Base-by-base conservation (phyloP, 2,113 vertebrate species). In the Cyprinodon tularosa region DNA sequence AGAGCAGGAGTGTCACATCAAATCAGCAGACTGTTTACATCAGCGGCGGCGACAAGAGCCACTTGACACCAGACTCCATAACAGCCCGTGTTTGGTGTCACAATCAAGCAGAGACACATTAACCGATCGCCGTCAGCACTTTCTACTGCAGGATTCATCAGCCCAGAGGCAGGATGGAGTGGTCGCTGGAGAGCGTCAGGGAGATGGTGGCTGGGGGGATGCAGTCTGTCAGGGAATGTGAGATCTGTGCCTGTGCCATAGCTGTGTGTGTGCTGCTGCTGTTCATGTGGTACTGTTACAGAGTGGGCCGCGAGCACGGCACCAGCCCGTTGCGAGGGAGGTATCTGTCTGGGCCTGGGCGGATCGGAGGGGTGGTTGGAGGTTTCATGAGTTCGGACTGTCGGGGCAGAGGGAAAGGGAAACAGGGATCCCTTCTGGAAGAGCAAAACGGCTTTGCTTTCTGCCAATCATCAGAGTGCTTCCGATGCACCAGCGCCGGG, bases 261-360 rank as follows among this genome's bases (percentile, higher is more conserved):
- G 96, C 94, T 59, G 94, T 95, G 86, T 95, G 96, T 90, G 93
- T 99, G 62, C 89, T 96, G 74, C 85, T 97, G 72, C 94, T 99
- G 12, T 99, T 99, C 0, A 88, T 97, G 81, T 99, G 98, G 98
- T 99, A 99, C 88, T 99, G 97, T 73, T 99, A 99, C 90, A 95
- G 96, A n/a, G 96, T 99, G 66, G 98, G 98, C 77, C 91, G 97
- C 0, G 97, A 99, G 90, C 97, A 97, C 66, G 94, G 96, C 39
- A 92, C 95, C 15, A 88, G 95, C 84, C 91, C 93, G 0, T 74
- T 92, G 76, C 91, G 88, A 0, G 90, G 92, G 12, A 72, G 90
- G 62, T 94, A 92, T 57, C 81, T 91, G 82, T 71, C 57, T 3
- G 93, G 94, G 67, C 69, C 93, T 0, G 79, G 95, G 12, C 86